A percentile compares a stretch with the other conserved stretches of the same genome.
Conservation (phyloP, 1,140 invertebrate species). For the Ladona fulva region DNA sequence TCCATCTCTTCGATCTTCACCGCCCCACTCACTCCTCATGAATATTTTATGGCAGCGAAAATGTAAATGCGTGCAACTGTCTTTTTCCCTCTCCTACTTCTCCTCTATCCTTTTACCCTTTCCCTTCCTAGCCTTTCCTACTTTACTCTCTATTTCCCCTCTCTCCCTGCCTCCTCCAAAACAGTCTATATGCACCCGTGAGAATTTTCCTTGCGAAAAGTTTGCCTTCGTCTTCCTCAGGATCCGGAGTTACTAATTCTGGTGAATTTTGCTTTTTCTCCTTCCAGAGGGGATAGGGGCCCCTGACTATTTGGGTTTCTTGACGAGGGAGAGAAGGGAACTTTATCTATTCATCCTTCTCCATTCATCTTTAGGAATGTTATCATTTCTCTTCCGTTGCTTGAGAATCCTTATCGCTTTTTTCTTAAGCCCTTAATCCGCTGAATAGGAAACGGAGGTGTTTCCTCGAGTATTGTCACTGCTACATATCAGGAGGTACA, state of each 20-base stretch:
- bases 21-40: not conserved
- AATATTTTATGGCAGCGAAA: conserved; percentile 1
- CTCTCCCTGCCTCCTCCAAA: not conserved
- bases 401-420: too few relatives aligned
- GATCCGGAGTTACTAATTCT: not conserved
- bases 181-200: too few relatives aligned
- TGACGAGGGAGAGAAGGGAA: not conserved
- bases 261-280: not conserved
- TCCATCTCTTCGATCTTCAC: not conserved
- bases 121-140: not conserved
- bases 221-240: not conserved
- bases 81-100: not conserved
- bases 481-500: too few relatives aligned
- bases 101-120: not conserved
- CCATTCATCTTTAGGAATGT: too few relatives aligned
- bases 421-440: too few relatives aligned
- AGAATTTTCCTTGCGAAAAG: too few relatives aligned
- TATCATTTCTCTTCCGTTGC: too few relatives aligned
- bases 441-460: too few relatives aligned
- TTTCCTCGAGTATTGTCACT: too few relatives aligned
- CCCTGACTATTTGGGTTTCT: not conserved
- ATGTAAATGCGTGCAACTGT: not conserved
- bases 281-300: not conserved
- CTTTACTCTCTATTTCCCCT: not conserved
- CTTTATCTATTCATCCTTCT: too few relatives aligned